Base-by-base conservation (phyloP, 2,888 invertebrate species). In the Eudasyphora cyanicolor region DNA sequence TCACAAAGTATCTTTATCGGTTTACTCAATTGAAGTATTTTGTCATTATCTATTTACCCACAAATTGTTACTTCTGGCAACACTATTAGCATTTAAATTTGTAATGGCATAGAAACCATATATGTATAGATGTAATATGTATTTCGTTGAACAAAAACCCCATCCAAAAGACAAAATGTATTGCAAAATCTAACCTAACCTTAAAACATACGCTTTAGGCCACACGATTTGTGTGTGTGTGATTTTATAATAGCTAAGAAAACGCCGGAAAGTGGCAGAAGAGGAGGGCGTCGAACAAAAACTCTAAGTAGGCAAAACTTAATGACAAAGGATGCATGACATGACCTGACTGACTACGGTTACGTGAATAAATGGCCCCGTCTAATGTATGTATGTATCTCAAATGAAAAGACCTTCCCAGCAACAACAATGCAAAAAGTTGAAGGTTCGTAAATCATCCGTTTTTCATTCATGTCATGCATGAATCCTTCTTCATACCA, bases 311-410 rank as follows among this genome's bases (percentile, higher is more conserved):
- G 24, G 54, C 19, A 6, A 57, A n/a, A 27, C 57, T 6, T 8
- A 57, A 14, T 57, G 27, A 24, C 57, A 57, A 57, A 24, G 51
- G 24, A 51, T 21, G 51, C 21, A 51, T 51, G 51, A 21, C 6
- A 21, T 24, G 54, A n/a, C 6, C 10, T 21, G 54, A 54, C 24
- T 57, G 57, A 49, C 35, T 35, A 38, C 17, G 54, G 24, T 2
- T 10, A 27, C 12, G 14, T 57, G 57, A 3, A 4, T 57, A 27
- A 2, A 24, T 57, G 57, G 2, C 24, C n/a, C n/a, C 57, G 27
- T 57, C 12, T 45, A n/a, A 45, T 57, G 57, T 57, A 27, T 57
- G 27, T 57, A 45, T 57, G 57, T 57, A 27, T 57, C 12, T 57
- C 27, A 24, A 27, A 7, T 57, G 27, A 57, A 57, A 57, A 57